Conservation (phyloP, 2,113 vertebrate genomes). For the Callocephalon fimbriatum region DNA sequence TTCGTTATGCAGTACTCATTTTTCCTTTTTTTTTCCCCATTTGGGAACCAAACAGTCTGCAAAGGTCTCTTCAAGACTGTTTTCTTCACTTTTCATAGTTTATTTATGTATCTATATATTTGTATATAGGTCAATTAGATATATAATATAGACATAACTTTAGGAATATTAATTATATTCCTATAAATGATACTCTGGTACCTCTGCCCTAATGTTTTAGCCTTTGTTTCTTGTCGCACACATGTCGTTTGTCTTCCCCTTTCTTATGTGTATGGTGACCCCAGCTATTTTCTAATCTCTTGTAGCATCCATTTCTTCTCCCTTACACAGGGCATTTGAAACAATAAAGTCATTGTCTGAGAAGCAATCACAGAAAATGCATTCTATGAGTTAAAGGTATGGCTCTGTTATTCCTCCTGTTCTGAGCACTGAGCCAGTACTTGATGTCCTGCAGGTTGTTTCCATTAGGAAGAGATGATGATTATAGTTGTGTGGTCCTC, state of each 20-base stretch:
- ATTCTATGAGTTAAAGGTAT: background rate
- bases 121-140: background rate
- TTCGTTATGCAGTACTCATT: accelerated
- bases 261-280: background rate
- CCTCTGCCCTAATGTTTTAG: background rate
- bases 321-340: background rate
- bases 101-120: background rate
- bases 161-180: background rate
- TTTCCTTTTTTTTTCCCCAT: background rate
- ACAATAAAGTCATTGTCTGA: too few species aligned
- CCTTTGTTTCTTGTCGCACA: background rate
- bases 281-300: background rate
- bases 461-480: background rate
- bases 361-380: background rate
- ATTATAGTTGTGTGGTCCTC: background rate
- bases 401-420: background rate
- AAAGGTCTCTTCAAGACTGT: background rate
- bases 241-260: background rate
- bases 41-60: background rate
- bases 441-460: background rate
- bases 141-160: background rate
- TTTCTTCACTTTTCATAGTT: background rate
- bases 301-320: background rate
- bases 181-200: background rate
- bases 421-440: accelerated